These are phyloP conservation scores for Erynnis tages DNA, from an alignment of 2,888 invertebrate genomes.

Conservation along the genomic window DNA sequence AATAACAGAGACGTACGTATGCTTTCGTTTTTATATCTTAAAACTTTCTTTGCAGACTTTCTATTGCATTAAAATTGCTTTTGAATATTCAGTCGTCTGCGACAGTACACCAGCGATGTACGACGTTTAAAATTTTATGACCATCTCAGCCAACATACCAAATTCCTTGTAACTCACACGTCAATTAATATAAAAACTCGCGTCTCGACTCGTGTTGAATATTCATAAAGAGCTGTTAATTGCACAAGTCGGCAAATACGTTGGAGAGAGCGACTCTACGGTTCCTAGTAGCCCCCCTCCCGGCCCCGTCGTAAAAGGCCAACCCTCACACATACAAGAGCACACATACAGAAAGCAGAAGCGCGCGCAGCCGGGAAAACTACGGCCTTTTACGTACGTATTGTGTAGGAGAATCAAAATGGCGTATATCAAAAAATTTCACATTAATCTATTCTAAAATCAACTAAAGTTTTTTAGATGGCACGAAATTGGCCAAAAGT, in stretches of 20 bases:
- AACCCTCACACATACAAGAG: conserved; percentile 53
- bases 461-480: not conserved
- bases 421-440: conserved; percentile 44
- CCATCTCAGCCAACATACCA: conserved; percentile 10
- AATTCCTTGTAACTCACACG: conserved; percentile 58
- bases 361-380: conserved; percentile 80
- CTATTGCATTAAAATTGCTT: no score
- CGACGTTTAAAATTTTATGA: not conserved
- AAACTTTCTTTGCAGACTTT: no score
- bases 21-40: no score
- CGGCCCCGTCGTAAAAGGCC: conserved; percentile 62
- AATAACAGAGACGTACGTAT: not conserved
- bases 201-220: conserved; percentile 67
- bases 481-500: no score
- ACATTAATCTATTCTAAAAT: conserved; percentile 29
- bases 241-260: conserved; percentile 79
- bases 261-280: conserved; percentile 65
- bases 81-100: no score
- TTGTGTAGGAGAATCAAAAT: conserved; percentile 72
- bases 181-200: conserved; percentile 74
- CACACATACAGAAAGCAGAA: conserved; percentile 48
- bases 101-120: no score
- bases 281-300: conserved; percentile 57
- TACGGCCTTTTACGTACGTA: conserved; percentile 77
- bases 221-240: conserved; percentile 80